phyloP scores from a whole-genome alignment of 2,797 vertebrate genomes.

The Parauchenoglanis punctatus region DNA sequence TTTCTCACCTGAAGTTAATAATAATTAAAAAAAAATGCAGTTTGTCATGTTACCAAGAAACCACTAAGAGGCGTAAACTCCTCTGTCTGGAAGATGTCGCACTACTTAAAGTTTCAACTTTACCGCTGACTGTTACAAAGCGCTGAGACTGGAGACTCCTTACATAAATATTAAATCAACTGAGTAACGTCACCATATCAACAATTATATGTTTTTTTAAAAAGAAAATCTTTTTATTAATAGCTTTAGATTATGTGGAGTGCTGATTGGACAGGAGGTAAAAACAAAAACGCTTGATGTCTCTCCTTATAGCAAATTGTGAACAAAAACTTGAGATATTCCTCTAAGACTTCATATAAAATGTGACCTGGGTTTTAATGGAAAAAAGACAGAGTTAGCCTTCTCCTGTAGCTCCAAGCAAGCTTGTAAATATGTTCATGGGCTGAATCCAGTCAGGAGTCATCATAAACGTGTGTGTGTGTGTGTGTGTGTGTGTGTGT shows the following conservation, averaged over 20 bases:
- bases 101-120: background rate
- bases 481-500: conserved; percentile 24
- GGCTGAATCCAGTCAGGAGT: background rate
- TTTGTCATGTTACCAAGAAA: no score
- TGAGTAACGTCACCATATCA: no score
- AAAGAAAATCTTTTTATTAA: background rate
- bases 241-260: background rate
- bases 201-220: no score
- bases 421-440: background rate
- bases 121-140: background rate
- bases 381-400: background rate
- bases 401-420: background rate
- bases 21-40: no score
- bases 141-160: background rate
- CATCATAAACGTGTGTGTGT: background rate
- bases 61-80: no score
- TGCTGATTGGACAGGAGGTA: background rate
- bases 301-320: background rate
- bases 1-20: background rate
- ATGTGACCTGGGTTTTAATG: background rate
- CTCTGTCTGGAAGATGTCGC: no score
- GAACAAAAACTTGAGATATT: background rate
- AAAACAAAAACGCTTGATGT: background rate
- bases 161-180: background rate
- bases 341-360: background rate